A percentile compares a stretch with the other conserved stretches of the same genome.
phyloP scores from a whole-genome alignment of 2,113 vertebrate species.

The Tachysurus vachellii region DNA sequence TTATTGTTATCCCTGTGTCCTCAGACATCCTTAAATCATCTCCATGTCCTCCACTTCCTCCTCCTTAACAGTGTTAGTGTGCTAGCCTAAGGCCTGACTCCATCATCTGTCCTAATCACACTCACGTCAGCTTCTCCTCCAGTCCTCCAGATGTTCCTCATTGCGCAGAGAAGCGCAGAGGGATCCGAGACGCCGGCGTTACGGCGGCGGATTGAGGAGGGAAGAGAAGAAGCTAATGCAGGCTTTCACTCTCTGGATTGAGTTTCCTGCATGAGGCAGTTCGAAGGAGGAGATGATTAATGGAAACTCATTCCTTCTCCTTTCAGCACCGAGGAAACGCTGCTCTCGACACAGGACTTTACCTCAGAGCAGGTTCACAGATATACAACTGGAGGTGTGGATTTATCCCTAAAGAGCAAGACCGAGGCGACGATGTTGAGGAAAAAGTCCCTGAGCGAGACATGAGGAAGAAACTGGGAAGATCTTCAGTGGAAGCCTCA shows the following conservation, averaged over 20 bases:
- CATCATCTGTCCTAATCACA: constrained; percentile 51
- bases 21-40: constrained; percentile 27
- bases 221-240: constrained; percentile 28
- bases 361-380: neutral
- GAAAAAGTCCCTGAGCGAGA: neutral
- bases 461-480: neutral
- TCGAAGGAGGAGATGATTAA: constrained; percentile 20
- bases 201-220: constrained; percentile 32
- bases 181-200: constrained; percentile 6
- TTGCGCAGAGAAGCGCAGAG: neutral
- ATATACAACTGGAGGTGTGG: neutral
- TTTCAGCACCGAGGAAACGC: neutral
- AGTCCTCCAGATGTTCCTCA: constrained; percentile 52
- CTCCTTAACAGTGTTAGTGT: neutral
- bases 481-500: neutral
- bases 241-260: constrained; percentile 30
- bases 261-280: constrained; percentile 32
- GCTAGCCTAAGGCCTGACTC: constrained; percentile 33
- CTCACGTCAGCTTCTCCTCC: constrained; percentile 35
- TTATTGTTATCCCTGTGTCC: neutral
- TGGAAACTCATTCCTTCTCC: neutral
- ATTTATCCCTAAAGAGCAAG: neutral
- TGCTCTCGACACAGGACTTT: neutral
- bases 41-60: constrained; percentile 15
- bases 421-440: neutral